Evolutionary conservation across 2,888 invertebrate species (phyloP).

Genomic region (Aproaerema taeniolella): DNA sequence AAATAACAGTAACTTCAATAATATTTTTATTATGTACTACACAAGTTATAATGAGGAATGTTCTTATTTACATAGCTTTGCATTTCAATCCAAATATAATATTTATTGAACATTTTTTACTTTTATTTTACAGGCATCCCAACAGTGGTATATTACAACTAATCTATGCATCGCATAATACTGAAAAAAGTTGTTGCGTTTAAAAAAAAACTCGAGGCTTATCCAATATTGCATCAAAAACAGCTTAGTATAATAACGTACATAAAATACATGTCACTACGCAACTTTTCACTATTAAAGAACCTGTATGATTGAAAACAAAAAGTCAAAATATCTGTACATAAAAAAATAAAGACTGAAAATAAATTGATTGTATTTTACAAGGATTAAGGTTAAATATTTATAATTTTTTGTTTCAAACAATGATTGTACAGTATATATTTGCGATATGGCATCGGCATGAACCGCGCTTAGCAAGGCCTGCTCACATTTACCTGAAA

Average conservation of each 20-base stretch:
- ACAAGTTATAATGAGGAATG: slow-evolving; percentile 77
- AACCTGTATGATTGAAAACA: slow-evolving; percentile 8
- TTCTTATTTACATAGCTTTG: slow-evolving; percentile 75
- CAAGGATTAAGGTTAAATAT: slow-evolving; percentile 6
- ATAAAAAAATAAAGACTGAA: slow-evolving; percentile 13
- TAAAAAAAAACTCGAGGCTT: slow-evolving; percentile 1
- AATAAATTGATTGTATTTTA: slow-evolving; percentile 15
- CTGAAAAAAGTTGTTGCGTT: slow-evolving; percentile 17
- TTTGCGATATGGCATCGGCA: slow-evolving; percentile 11
- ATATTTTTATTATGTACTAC: slow-evolving; percentile 77
- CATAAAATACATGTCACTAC: slow-evolving; percentile 15
- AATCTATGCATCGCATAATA: slow-evolving; percentile 17
- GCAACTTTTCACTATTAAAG: slow-evolving; percentile 5
- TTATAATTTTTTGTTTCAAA: slow-evolving; percentile 7
- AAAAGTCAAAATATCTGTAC: slow-evolving; percentile 14
- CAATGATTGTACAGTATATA: slow-evolving; percentile 14
- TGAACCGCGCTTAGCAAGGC: slow-evolving; percentile 1
- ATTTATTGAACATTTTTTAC: slow-evolving; percentile 40
- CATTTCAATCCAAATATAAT: slow-evolving; percentile 51
- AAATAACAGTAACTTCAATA: slow-evolving; percentile 74
- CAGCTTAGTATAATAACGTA: slow-evolving; percentile 11
- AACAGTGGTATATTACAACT: slow-evolving; percentile 9
- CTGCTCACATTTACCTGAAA: slow-evolving; percentile 15
- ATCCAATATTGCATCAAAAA: slow-evolving; percentile 8
- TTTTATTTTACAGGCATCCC: slow-evolving; percentile 36